phyloP scores from a whole-genome alignment of 2,888 invertebrate genomes.

The Actias luna region DNA sequence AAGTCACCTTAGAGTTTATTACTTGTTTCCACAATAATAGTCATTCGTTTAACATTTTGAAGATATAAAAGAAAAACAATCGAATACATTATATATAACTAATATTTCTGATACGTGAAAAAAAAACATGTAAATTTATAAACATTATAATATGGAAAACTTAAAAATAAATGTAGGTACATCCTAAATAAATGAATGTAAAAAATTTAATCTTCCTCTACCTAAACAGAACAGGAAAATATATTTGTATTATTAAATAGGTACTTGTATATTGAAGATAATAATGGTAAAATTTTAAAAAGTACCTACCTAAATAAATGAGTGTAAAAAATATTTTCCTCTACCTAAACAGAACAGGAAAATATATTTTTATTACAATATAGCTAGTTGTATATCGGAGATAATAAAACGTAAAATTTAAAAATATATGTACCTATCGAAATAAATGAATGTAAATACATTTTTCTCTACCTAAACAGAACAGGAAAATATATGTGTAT shows the following conservation, averaged over 20 bases:
- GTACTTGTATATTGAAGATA: constrained; percentile 19
- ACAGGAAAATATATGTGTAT: constrained; percentile 21
- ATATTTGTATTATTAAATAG: constrained; percentile 14
- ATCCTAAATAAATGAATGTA: background rate
- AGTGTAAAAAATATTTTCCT: background rate
- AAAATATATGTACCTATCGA: no score
- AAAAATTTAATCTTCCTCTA: background rate
- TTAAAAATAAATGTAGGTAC: background rate
- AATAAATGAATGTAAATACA: background rate
- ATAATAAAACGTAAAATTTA: no score
- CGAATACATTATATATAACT: background rate
- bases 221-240: constrained; percentile 22
- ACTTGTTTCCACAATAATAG: background rate
- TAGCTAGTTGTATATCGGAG: constrained; percentile 17
- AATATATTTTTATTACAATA: constrained; percentile 15
- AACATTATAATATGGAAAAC: background rate
- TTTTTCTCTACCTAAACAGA: constrained; percentile 14
- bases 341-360: constrained; percentile 21
- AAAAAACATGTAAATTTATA: background rate
- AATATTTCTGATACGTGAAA: no score
- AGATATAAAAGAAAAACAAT: background rate
- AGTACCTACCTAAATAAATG: background rate
- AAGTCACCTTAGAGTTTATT: background rate
- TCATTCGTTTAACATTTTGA: background rate
- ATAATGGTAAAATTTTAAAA: no score